Percentiles rank a stretch among this genome's conserved stretches.
These are phyloP conservation scores for Holocentrus rufus DNA, from an alignment of 2,797 vertebrate genomes.

Conservation along the genomic window DNA sequence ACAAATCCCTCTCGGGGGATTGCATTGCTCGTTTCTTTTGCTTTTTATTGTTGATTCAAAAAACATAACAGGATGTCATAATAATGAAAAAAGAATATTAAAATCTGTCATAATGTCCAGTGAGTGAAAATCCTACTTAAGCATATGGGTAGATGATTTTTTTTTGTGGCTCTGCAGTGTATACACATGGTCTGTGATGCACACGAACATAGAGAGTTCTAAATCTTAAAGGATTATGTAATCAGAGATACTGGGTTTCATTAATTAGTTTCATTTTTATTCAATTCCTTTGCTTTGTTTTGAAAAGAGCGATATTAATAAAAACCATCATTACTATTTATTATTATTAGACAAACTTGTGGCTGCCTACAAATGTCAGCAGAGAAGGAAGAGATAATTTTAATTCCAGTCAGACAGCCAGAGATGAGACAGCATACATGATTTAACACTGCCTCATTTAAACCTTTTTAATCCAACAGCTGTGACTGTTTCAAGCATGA, in stretches of 20 bases:
- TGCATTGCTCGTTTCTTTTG: background rate
- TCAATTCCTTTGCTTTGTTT: too few species aligned
- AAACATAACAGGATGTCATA: background rate
- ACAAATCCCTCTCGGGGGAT: background rate
- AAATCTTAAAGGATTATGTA: conserved; percentile 25
- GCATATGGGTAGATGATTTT: too few species aligned
- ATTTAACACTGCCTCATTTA: conserved; percentile 31
- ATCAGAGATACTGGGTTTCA: conserved; percentile 37
- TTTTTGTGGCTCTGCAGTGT: too few species aligned
- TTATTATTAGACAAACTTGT: background rate
- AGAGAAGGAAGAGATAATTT: conserved; percentile 22
- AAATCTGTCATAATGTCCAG: conserved; percentile 7
- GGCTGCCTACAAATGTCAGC: conserved; percentile 30
- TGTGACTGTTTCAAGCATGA: conserved; percentile 18
- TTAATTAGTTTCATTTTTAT: conserved; percentile 1
- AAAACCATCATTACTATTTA: too few species aligned
- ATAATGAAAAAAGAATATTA: conserved; percentile 31
- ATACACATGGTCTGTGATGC: background rate
- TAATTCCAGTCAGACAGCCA: conserved; percentile 29
- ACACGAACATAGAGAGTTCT: conserved; percentile 5
- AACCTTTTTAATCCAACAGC: conserved; percentile 30
- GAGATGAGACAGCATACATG: conserved; percentile 13
- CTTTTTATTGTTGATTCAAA: background rate
- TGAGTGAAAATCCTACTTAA: too few species aligned
- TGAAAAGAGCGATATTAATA: too few species aligned